Conservation (phyloP, 2,797 vertebrate species). For the Kryptopterus vitreolus region DNA sequence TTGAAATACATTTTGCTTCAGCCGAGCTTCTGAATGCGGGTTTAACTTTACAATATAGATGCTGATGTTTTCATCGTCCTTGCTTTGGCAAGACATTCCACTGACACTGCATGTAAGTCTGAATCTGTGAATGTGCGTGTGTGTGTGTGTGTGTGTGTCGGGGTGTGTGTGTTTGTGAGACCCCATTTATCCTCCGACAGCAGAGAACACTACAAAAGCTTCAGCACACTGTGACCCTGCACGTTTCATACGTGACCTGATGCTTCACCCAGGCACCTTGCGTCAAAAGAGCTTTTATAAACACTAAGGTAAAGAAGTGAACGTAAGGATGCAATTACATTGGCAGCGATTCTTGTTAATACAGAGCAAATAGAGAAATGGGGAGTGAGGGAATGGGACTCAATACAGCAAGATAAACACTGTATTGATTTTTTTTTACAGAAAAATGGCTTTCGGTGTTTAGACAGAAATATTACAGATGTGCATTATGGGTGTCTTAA, state of each 20-base stretch:
- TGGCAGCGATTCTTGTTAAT: neutral
- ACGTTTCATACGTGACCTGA: constrained; percentile 23
- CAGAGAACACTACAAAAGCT: constrained; percentile 14
- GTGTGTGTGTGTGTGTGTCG: constrained; percentile 18
- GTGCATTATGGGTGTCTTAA: neutral
- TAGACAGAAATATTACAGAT: neutral
- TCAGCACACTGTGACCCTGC: constrained; percentile 6
- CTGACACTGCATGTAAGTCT: constrained; percentile 41
- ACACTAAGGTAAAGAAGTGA: neutral
- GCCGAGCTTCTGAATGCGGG: constrained; percentile 53
- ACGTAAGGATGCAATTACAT: neutral
- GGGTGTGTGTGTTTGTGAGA: constrained; percentile 54
- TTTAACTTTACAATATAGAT: constrained; percentile 74
- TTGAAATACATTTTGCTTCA: constrained; percentile 29
- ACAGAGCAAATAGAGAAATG: neutral
- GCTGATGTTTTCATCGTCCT: constrained; percentile 74
- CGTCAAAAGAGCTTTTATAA: neutral
- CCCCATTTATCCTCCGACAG: constrained; percentile 53
- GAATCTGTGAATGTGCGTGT: constrained; percentile 37
- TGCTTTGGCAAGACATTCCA: constrained; percentile 61
- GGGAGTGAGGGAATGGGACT: neutral
- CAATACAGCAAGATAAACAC: neutral
- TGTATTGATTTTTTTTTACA: neutral
- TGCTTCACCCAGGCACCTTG: neutral
- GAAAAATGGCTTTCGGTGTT: neutral